Conservation (phyloP, 2,888 invertebrate genomes). For the Calameuta idolon region DNA sequence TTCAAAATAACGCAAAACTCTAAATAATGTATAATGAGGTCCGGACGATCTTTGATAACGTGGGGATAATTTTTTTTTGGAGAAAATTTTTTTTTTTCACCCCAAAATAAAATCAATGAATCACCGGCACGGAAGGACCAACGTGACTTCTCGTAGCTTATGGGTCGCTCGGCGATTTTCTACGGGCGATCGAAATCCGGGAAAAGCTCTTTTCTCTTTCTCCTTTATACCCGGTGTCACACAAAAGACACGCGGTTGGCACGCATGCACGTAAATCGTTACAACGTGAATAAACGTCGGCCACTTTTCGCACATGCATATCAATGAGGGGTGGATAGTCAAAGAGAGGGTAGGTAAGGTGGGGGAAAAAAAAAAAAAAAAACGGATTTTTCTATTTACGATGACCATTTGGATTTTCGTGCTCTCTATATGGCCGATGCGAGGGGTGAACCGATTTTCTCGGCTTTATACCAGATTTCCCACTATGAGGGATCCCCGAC, state of each 20-base stretch:
- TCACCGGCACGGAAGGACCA: background rate
- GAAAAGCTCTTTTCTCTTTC: background rate
- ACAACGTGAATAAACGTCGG: slow-evolving; percentile 49
- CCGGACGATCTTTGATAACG: background rate
- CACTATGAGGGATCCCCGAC: slow-evolving; percentile 51
- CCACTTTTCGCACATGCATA: slow-evolving; percentile 44
- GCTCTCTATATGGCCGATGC: slow-evolving; percentile 25
- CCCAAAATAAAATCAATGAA: background rate
- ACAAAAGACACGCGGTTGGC: background rate
- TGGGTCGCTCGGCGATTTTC: background rate
- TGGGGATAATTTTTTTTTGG: too few species aligned
- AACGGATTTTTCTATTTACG: slow-evolving; percentile 63
- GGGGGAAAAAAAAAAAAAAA: slow-evolving; percentile 44
- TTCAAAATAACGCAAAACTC: background rate
- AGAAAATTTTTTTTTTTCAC: background rate
- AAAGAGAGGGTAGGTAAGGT: slow-evolving; percentile 9
- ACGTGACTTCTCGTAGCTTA: background rate
- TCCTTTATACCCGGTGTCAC: background rate
- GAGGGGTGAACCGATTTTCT: slow-evolving; percentile 48
- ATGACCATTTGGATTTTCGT: slow-evolving; percentile 61
- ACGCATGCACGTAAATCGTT: slow-evolving; percentile 30
- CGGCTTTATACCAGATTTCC: slow-evolving; percentile 59
- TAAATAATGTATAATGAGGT: background rate
- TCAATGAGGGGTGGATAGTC: background rate
- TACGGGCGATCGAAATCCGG: background rate